Evolutionary conservation across 2,888 invertebrate genomes (phyloP).

Genomic region (Apomyelois bistriatella): DNA sequence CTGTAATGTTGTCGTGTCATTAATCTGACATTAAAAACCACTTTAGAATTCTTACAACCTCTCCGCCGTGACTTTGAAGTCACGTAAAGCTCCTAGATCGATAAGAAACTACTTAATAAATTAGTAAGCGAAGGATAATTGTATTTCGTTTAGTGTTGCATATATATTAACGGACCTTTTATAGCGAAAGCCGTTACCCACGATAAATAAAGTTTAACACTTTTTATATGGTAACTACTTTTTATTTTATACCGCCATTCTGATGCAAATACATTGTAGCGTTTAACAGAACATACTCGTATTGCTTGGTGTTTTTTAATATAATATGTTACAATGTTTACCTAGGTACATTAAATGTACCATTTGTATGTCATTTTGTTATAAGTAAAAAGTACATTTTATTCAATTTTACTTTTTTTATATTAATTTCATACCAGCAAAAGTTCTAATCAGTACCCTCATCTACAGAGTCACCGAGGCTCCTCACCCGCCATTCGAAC

Average conservation of each 20-base stretch:
- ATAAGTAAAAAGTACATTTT: too few species aligned
- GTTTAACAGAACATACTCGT: not conserved
- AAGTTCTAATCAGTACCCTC: too few species aligned
- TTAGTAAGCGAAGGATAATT: not conserved
- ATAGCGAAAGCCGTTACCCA: not conserved
- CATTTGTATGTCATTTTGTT: too few species aligned
- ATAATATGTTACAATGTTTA: not conserved
- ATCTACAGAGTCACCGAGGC: slow-evolving; percentile 84
- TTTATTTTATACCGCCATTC: not conserved
- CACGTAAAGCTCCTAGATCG: slow-evolving; percentile 9
- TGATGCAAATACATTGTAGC: not conserved
- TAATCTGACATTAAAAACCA: slow-evolving; percentile 25
- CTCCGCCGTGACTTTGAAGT: slow-evolving; percentile 2
- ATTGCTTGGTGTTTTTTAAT: not conserved
- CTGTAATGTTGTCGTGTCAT: slow-evolving; percentile 16
- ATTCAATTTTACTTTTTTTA: too few species aligned
- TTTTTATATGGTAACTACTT: not conserved
- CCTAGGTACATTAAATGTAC: too few species aligned
- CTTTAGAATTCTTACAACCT: slow-evolving; percentile 15
- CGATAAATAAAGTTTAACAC: not conserved
- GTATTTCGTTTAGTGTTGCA: not conserved
- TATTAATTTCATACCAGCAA: too few species aligned
- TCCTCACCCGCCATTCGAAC: slow-evolving; percentile 92
- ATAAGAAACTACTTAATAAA: slow-evolving; percentile 2
- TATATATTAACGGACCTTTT: not conserved